Evolutionary conservation across 2,888 invertebrate species (phyloP).

Genomic region (Theretra japonica): DNA sequence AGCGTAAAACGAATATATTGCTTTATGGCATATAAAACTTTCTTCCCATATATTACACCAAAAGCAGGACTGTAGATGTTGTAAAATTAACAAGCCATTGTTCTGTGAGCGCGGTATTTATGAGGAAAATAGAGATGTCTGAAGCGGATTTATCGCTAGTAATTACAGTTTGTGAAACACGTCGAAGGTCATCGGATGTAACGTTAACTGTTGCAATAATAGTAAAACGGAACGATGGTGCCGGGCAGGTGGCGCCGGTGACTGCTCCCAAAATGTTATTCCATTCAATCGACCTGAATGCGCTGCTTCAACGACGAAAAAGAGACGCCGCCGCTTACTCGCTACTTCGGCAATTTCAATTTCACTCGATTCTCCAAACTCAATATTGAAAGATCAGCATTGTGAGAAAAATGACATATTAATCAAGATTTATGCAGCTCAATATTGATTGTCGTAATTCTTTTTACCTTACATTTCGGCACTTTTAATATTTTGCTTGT

Average conservation of each 20-base stretch:
- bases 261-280: constrained; percentile 17
- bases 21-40: neutral
- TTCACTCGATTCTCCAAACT: constrained; percentile 8
- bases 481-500: neutral
- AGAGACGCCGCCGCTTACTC: constrained; percentile 11
- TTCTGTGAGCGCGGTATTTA: neutral
- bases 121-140: neutral
- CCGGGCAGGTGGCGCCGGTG: constrained; percentile 12
- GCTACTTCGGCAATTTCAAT: constrained; percentile 15
- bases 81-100: neutral
- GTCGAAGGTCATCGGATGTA: neutral
- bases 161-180: neutral
- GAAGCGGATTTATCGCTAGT: neutral
- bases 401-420: neutral
- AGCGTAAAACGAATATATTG: neutral
- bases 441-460: neutral
- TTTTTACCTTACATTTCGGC: neutral
- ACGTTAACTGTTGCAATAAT: neutral
- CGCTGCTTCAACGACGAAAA: constrained; percentile 12
- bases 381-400: constrained; percentile 19
- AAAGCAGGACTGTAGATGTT: neutral
- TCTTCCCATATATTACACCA: constrained; percentile 11
- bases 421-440: neutral
- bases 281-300: constrained; percentile 11
- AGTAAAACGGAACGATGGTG: neutral